phyloP scores from a whole-genome alignment of 2,113 vertebrate genomes.

The Stegostoma tigrinum region DNA sequence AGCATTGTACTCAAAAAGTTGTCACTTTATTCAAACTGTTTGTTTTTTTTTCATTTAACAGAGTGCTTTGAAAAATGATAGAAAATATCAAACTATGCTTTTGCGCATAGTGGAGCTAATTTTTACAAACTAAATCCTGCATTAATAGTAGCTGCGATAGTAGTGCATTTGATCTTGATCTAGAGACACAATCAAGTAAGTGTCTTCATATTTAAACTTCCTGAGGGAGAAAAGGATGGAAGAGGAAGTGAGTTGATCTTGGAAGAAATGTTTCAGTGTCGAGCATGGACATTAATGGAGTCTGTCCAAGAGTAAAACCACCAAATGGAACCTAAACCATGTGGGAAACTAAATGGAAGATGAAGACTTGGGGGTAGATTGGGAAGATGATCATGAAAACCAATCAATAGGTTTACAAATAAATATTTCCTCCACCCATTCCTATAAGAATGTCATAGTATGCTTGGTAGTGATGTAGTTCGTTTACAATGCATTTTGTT shows the following conservation, averaged over 20 bases:
- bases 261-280: not conserved
- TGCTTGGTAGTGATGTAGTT: no score
- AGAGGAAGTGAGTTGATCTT: not conserved
- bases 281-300: not conserved
- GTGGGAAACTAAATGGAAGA: not conserved
- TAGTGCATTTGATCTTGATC: not conserved
- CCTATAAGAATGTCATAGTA: no score
- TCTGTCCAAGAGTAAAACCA: not conserved
- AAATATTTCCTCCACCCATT: not conserved
- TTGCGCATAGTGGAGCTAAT: not conserved
- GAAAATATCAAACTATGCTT: not conserved
- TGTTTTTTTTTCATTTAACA: not conserved
- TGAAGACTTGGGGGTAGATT: not conserved
- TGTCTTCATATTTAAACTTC: not conserved
- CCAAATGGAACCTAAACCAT: not conserved
- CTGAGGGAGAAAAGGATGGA: not conserved
- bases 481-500: not conserved
- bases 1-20: not conserved
- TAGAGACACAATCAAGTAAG: not conserved
- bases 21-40: not conserved
- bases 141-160: not conserved
- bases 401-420: not conserved
- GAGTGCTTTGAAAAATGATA: not conserved
- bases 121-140: not conserved
- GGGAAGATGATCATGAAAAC: not conserved